Evolutionary conservation across 2,888 invertebrate genomes (phyloP).

Genomic region (Troilus luridus): DNA sequence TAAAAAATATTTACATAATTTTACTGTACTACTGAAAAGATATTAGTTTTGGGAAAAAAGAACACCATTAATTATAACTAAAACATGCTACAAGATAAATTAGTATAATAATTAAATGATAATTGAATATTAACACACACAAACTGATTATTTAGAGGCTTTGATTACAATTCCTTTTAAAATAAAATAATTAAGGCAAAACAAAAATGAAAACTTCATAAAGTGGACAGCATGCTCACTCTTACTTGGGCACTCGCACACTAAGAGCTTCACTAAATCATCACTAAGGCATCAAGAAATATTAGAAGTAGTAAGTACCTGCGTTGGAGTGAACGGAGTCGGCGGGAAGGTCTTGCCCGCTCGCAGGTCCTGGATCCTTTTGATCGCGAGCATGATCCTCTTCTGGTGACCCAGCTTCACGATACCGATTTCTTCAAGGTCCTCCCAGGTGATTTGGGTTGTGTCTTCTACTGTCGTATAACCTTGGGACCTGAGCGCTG

Average conservation of each 20-base stretch:
- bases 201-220: neutral
- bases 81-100: slow-evolving; percentile 2
- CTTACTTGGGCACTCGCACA: neutral
- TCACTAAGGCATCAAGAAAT: neutral
- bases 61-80: neutral
- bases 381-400: slow-evolving; percentile 96
- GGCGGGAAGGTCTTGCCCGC: slow-evolving; percentile 79
- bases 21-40: neutral
- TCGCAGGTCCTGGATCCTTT: slow-evolving; percentile 93
- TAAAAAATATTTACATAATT: neutral
- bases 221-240: neutral
- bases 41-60: neutral
- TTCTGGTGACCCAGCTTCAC: slow-evolving; percentile 97
- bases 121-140: neutral
- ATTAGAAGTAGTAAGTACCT: slow-evolving; percentile 67
- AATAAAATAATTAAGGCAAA: neutral
- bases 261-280: neutral
- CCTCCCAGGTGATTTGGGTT: slow-evolving; percentile 97
- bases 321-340: slow-evolving; percentile 66
- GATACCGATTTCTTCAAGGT: slow-evolving; percentile 97
- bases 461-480: slow-evolving; percentile 95
- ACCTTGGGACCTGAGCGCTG: slow-evolving; percentile 91
- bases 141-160: neutral
- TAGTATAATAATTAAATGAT: neutral
- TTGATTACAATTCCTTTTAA: neutral